Percentiles rank a stretch among this genome's conserved stretches.
Evolutionary conservation across 2,888 invertebrate species (phyloP).

Genomic region (Ectobius pallidus): DNA sequence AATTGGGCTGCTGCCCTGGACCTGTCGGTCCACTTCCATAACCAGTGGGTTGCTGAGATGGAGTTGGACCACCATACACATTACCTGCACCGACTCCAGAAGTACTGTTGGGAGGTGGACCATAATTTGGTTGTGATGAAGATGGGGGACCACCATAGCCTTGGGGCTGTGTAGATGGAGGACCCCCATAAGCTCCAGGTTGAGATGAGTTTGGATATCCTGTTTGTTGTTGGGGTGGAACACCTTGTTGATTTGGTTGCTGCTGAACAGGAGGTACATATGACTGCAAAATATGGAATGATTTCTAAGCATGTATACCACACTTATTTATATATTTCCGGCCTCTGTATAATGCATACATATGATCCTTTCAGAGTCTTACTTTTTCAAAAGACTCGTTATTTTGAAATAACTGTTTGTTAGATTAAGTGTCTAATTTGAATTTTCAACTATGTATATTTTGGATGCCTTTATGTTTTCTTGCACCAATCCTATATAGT

Average conservation of each 20-base stretch:
- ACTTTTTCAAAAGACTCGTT: too few species aligned
- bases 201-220: slow-evolving; percentile 46
- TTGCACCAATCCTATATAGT: too few species aligned
- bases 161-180: slow-evolving; percentile 47
- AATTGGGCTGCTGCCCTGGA: slow-evolving; percentile 57
- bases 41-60: slow-evolving; percentile 46
- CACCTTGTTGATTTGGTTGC: slow-evolving; percentile 45
- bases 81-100: slow-evolving; percentile 31
- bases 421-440: too few species aligned
- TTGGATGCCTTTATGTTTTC: too few species aligned
- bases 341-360: too few species aligned
- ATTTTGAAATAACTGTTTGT: too few species aligned
- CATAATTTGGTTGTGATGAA: slow-evolving; percentile 55
- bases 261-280: slow-evolving; percentile 45
- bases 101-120: slow-evolving; percentile 42
- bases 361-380: too few species aligned
- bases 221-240: slow-evolving; percentile 49
- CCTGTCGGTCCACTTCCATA: slow-evolving; percentile 66
- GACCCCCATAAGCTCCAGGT: slow-evolving; percentile 46
- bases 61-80: slow-evolving; percentile 36
- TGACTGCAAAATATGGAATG: slow-evolving; percentile 35
- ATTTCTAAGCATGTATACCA: too few species aligned
- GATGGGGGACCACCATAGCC: slow-evolving; percentile 52
- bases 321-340: too few species aligned
- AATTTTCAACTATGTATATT: too few species aligned